Base-by-base conservation (phyloP, 2,113 vertebrate species). In the Syngnathus floridae region DNA sequence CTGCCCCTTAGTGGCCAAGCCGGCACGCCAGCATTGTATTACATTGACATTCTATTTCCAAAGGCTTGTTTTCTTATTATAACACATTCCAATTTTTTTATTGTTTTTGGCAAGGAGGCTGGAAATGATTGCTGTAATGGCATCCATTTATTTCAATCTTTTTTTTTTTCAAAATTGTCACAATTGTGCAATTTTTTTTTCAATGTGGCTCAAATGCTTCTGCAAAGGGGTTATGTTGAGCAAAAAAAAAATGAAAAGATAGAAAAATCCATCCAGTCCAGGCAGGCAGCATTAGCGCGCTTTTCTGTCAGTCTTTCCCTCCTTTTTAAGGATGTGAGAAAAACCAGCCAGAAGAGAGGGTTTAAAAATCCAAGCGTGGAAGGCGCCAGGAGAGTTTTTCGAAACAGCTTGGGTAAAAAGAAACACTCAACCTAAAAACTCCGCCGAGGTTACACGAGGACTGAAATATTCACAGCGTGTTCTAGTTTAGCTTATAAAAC, bases 391-490 rank as follows among this genome's bases (percentile, higher is more conserved):
- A 51, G 12, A 21, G n/a, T 78, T 70, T 82, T 74, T 70, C 62
- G 80, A 71, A 73, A 72, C 73, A 66, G 71, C 36, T 74, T 65
- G 67, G 69, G 56, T 69, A 69, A 84, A 74, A 67, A 78, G 72
- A 76, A 66, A 69, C 26, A 38, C 65, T 31, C 69, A 72, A 64
- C 67, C 81, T 74, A 78, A 83, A 74, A 78, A 76, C 63, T 81
- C 67, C 35, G 37, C 12, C 70, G 60, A 73, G 75, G 77, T 82
- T 71, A 77, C 19, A 14, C 31, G 51, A 62, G 75, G 77, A 80
- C 76, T 66, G 17, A 7, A 62, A 73, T 54, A 74, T 72, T 64
- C 10, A 59, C 64, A 76, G 67, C 73, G 52, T 66, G 66, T 75
- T 16, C 77, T 72, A 64, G 26, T 69, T 74, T 69, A 31, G 62